These are phyloP conservation scores for Furcifer pardalis DNA, from an alignment of 2,797 vertebrate species.

Conservation along the genomic window DNA sequence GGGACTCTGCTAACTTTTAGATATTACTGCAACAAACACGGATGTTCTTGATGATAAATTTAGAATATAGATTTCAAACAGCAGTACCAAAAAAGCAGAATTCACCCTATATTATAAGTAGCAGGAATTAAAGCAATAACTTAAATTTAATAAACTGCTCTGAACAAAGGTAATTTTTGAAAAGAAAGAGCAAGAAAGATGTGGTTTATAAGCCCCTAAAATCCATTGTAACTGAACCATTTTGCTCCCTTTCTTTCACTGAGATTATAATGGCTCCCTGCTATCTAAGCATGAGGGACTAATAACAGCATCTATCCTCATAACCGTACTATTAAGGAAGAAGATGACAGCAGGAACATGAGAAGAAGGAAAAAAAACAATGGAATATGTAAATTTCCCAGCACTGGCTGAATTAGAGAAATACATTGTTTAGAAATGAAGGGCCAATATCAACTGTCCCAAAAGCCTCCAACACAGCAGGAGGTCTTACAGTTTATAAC, in stretches of 20 bases:
- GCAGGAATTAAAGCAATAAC: constrained; percentile 6
- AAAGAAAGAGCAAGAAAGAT: constrained; percentile 10
- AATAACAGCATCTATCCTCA: constrained; percentile 64
- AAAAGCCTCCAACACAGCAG: constrained; percentile 16
- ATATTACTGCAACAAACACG: neutral
- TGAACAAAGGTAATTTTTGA: constrained; percentile 57
- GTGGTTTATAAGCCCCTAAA: constrained; percentile 49
- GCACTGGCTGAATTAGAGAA: constrained; percentile 53
- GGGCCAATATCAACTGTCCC: constrained; percentile 26
- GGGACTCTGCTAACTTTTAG: neutral
- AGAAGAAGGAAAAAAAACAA: constrained; percentile 60
- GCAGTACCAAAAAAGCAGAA: neutral
- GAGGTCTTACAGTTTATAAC: constrained; percentile 10
- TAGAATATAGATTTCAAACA: constrained; percentile 5
- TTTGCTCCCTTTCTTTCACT: constrained; percentile 48
- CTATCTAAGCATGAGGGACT: constrained; percentile 59
- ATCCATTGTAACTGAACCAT: constrained; percentile 59
- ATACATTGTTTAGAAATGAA: constrained; percentile 36
- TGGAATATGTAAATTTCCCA: constrained; percentile 56
- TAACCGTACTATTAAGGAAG: constrained; percentile 59
- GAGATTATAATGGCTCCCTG: constrained; percentile 57
- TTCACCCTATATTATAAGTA: neutral
- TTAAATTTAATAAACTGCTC: neutral
- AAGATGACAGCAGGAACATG: constrained; percentile 64
- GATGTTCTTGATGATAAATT: neutral